Evolutionary conservation across 2,888 invertebrate genomes (phyloP).

Genomic region (Camponotus fellah): DNA sequence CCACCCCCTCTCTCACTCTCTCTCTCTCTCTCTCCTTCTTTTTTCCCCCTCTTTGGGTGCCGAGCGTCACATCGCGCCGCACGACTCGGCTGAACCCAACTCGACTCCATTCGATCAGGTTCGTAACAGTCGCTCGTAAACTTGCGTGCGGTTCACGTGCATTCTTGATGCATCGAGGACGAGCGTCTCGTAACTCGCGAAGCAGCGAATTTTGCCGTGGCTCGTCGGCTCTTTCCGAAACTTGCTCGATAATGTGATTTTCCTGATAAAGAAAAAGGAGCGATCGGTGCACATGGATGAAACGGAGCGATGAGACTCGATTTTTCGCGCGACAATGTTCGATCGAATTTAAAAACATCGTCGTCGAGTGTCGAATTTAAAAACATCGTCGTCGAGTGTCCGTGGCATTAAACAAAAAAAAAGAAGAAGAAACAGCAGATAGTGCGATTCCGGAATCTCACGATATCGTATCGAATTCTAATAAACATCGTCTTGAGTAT

Average conservation of each 20-base stretch:
- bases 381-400: background rate
- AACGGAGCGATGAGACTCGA: background rate
- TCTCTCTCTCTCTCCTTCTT: conserved; percentile 21
- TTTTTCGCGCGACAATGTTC: background rate
- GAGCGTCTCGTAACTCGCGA: conserved; percentile 10
- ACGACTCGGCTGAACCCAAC: conserved; percentile 56
- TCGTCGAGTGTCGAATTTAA: too few relatives aligned
- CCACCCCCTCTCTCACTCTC: conserved; percentile 16
- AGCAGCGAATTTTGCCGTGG: background rate
- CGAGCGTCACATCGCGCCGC: conserved; percentile 31
- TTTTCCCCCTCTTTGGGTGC: conserved; percentile 32
- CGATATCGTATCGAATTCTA: background rate
- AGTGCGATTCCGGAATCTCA: background rate
- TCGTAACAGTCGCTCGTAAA: conserved; percentile 79
- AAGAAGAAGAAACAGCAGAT: background rate
- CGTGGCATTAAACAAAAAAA: background rate
- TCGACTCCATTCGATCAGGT: conserved; percentile 62
- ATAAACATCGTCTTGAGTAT: background rate
- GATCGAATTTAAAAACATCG: background rate
- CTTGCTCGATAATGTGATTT: background rate
- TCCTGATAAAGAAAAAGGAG: background rate
- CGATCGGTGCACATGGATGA: background rate
- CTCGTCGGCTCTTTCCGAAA: background rate
- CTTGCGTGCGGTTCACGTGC: conserved; percentile 74
- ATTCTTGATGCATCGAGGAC: conserved; percentile 32